Evolutionary conservation across 2,888 invertebrate genomes (phyloP), one percentile per base, ranked within the genome.

Genomic region (Megaustenia siamemsis): DNA sequence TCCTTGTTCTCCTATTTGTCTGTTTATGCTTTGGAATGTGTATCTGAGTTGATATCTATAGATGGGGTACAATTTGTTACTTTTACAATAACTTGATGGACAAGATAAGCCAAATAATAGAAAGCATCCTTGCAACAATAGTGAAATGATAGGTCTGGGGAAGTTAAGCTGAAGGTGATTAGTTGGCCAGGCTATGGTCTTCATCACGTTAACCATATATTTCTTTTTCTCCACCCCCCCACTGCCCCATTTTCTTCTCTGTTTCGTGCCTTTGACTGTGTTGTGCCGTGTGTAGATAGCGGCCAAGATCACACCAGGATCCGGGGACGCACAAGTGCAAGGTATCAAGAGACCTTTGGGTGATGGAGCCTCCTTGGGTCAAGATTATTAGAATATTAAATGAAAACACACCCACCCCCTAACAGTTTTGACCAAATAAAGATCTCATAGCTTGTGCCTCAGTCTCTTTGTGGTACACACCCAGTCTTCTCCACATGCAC

Each of bases 301-400:
- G 86, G 92, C 92, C 86, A 92, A 92, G 89, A 91, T 92, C 78
- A 91, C 92, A 85, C 92, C 92, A 76, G 91, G 90, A 83, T 88
- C 88, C 69, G 92, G 92, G 81, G 92, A 92, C 90, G 91, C 89
- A 88, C 89, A 88, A 87, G 89, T 89, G 87, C 88, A 88, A 87
- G 90, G 90, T 85, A 86, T 90, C 87, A 91, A 92, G 88, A 89
- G 92, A 89, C 90, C 90, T 87, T 89, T 90, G 89, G 91, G 92
- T 86, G 89, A 90, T 86, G 92, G 90, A 88, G 89, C 90, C 87
- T 80, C 84, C 87, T 86, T 87, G 80, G 86, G 84, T 87, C 82
- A 83, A 87, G 87, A 85, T 73, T 45, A 81, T 84, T 84, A 71
- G n/a, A n/a, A 73, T 85, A 81, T 85, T 77, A 84, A 80, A 80